These are phyloP conservation scores for Rhopalosiphum padi DNA, from an alignment of 1,140 invertebrate genomes.

Conservation along the genomic window DNA sequence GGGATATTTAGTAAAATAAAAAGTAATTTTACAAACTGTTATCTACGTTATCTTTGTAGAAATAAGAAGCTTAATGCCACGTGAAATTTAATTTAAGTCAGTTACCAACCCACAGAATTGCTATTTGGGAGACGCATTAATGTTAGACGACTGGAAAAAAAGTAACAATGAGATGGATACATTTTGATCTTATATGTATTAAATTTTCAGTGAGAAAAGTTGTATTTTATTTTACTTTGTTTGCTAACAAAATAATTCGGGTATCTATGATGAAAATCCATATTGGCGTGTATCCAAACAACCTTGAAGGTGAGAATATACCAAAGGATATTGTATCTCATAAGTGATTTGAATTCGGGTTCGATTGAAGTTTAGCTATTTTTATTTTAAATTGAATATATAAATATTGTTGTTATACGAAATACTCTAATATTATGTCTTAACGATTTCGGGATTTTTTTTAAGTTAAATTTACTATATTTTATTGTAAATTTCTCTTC, in stretches of 20 bases:
- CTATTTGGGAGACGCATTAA: not conserved
- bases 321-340: constrained; percentile 22
- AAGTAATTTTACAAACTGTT: not conserved
- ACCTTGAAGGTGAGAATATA: not conserved
- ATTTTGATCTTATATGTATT: not conserved
- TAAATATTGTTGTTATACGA: not conserved
- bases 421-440: not conserved
- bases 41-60: not conserved
- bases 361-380: not conserved
- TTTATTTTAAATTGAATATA: constrained; percentile 28
- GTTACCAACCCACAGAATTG: not conserved
- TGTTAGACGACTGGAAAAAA: not conserved
- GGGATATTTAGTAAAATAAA: not conserved
- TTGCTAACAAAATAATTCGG: constrained; percentile 31
- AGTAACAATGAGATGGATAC: not conserved
- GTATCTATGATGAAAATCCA: not conserved
- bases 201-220: not conserved
- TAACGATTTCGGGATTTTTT: no score
- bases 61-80: not conserved
- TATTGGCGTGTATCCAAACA: constrained; percentile 35
- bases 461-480: no score
- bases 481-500: no score
- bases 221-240: not conserved
- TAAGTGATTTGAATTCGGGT: constrained; percentile 50
- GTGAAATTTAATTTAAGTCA: not conserved